phyloP scores from a whole-genome alignment of 2,888 invertebrate genomes.

The Drosophila fungiperda region DNA sequence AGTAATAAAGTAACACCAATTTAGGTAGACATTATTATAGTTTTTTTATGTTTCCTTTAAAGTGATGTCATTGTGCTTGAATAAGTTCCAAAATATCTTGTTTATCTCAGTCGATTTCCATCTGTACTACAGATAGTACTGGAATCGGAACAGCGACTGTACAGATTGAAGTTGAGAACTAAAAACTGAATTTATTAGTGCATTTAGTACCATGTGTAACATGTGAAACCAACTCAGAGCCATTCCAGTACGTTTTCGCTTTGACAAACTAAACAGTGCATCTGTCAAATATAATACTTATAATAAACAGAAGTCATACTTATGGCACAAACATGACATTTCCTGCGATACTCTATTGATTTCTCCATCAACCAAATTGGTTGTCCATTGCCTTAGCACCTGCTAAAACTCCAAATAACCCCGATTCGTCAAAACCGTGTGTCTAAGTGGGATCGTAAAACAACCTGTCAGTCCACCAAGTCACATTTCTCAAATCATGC shows the following conservation, averaged over 20 bases:
- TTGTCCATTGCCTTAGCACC: conserved; percentile 11
- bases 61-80: neutral
- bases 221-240: neutral
- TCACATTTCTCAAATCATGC: conserved; percentile 40
- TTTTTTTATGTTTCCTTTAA: neutral
- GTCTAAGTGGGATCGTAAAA: conserved; percentile 34
- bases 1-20: neutral
- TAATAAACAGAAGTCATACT: neutral
- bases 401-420: conserved; percentile 17
- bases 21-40: neutral
- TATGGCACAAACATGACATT: neutral
- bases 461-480: conserved; percentile 39
- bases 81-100: neutral
- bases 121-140: neutral
- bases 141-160: neutral
- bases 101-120: neutral
- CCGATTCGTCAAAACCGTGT: conserved; percentile 46
- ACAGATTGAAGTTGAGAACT: neutral
- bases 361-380: conserved; percentile 1
- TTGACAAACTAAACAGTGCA: neutral
- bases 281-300: neutral
- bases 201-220: neutral
- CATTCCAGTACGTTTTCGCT: rapidly evolving
- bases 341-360: neutral
- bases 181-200: neutral